These are phyloP conservation scores for Eudasyphora cyanicolor DNA, from an alignment of 2,888 invertebrate species.

Conservation along the genomic window DNA sequence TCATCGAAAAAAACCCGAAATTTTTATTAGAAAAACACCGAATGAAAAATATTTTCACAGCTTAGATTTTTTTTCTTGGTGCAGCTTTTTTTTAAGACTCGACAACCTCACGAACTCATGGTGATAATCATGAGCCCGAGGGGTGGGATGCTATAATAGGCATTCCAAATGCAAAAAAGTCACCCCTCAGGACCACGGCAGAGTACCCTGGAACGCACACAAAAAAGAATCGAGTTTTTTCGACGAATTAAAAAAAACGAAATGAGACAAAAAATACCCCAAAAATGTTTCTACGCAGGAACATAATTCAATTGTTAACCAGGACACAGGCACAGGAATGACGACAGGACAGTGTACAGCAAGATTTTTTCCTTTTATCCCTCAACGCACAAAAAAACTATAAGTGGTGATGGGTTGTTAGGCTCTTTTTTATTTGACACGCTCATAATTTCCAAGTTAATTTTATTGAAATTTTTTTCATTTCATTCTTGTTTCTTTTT, in stretches of 20 bases:
- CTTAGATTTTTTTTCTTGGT: slow-evolving; percentile 48
- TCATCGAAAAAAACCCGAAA: slow-evolving; percentile 55
- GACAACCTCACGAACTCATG: slow-evolving; percentile 51
- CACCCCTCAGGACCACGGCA: slow-evolving; percentile 70
- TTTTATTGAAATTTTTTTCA: slow-evolving; percentile 69
- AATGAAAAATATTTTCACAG: slow-evolving; percentile 64
- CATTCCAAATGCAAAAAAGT: slow-evolving; percentile 65
- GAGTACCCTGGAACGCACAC: slow-evolving; percentile 39
- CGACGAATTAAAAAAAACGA: background rate
- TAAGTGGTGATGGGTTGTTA: slow-evolving; percentile 69
- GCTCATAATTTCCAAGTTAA: slow-evolving; percentile 71
- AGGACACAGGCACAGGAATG: slow-evolving; percentile 51
- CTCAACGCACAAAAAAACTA: slow-evolving; percentile 63
- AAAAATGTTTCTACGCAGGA: slow-evolving; percentile 71
- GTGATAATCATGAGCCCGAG: slow-evolving; percentile 69
- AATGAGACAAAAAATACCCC: slow-evolving; percentile 58
- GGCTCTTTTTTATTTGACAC: slow-evolving; percentile 68
- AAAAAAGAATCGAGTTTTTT: slow-evolving; percentile 32
- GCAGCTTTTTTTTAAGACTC: slow-evolving; percentile 7
- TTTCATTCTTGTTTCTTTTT: slow-evolving; percentile 28
- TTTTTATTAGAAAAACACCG: slow-evolving; percentile 58
- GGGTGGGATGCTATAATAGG: slow-evolving; percentile 76
- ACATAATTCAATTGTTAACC: slow-evolving; percentile 78
- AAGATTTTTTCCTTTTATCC: slow-evolving; percentile 68
- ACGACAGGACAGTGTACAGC: slow-evolving; percentile 45